These are phyloP conservation scores for Lontra canadensis DNA, from an alignment of 2,113 vertebrate species.

Conservation along the genomic window DNA sequence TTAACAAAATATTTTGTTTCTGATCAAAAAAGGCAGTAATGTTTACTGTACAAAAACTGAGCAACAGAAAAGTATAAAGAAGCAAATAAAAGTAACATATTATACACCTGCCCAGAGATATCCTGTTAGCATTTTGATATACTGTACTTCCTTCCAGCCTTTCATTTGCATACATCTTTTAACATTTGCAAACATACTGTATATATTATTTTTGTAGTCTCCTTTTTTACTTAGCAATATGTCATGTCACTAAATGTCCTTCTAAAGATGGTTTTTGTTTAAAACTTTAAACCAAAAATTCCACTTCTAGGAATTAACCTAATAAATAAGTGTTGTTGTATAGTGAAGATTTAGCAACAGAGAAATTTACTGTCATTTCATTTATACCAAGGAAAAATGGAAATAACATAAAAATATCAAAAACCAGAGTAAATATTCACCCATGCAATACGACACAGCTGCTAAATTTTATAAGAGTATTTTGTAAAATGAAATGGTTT, in stretches of 20 bases:
- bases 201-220: not conserved
- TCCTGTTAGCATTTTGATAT: not conserved
- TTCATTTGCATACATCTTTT: not conserved
- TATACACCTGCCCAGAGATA: not conserved
- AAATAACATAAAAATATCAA: not conserved
- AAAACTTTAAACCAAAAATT: not conserved
- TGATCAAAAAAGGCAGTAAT: not conserved
- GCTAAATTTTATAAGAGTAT: not conserved
- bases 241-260: not conserved
- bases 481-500: not conserved
- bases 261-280: not conserved
- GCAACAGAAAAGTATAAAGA: not conserved
- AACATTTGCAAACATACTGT: not conserved
- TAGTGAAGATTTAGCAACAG: not conserved
- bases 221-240: not conserved
- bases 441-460: not conserved
- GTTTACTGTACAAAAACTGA: not conserved
- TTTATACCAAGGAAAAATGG: not conserved
- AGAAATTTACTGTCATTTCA: not conserved
- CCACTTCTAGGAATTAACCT: not conserved
- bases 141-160: not conserved
- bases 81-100: not conserved
- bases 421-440: not conserved
- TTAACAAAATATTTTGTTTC: not conserved
- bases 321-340: not conserved